Evolutionary conservation across 2,888 invertebrate species (phyloP).

Genomic region (Xestia sexstrigata): DNA sequence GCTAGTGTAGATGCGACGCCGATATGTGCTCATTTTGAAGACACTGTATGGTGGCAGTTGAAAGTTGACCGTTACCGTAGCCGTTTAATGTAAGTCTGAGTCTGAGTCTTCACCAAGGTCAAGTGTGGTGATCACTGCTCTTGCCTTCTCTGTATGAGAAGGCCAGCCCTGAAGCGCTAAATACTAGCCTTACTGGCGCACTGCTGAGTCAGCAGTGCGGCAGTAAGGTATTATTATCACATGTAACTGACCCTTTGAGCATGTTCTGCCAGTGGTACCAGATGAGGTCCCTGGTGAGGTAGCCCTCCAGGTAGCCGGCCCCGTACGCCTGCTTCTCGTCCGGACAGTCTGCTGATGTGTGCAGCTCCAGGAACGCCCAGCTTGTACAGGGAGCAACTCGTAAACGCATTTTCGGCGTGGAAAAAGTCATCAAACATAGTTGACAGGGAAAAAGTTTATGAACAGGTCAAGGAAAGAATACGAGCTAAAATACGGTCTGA

Average conservation of each 20-base stretch:
- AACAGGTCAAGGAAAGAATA: background rate
- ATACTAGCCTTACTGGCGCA: no score
- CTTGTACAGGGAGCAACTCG: conserved; percentile 74
- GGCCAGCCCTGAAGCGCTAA: no score
- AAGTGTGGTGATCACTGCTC: background rate
- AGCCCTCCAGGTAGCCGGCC: conserved; percentile 92
- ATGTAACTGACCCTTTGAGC: conserved; percentile 83
- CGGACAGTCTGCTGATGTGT: conserved; percentile 83
- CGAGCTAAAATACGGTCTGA: no score
- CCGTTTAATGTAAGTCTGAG: background rate
- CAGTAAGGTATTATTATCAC: background rate
- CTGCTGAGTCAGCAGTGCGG: no score
- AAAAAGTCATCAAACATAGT: background rate
- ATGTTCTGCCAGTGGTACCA: conserved; percentile 92
- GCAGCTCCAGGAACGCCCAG: conserved; percentile 91
- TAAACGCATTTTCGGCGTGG: background rate
- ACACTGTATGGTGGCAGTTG: background rate
- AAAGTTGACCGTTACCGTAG: background rate
- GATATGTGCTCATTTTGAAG: background rate
- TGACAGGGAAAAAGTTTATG: background rate
- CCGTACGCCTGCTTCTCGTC: conserved; percentile 92
- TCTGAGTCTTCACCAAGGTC: background rate
- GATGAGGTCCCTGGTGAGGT: conserved; percentile 90
- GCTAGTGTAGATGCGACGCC: background rate
- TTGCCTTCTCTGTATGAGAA: background rate